phyloP scores from a whole-genome alignment of 2,888 invertebrate species.

The Agrochola litura region DNA sequence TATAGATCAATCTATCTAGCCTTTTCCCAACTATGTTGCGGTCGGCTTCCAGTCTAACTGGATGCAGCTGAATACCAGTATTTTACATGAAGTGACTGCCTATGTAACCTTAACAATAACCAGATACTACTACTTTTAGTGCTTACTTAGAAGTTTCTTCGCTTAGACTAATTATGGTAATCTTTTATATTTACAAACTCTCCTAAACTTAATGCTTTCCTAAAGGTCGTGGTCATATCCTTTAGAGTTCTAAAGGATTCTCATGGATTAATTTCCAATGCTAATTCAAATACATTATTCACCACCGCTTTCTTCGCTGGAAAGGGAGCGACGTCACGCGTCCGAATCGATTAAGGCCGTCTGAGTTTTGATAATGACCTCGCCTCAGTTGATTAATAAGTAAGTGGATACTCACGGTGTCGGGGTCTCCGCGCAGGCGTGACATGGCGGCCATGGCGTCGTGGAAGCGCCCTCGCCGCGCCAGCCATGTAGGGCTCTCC shows the following conservation, averaged over 20 bases:
- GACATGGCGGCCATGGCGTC: conserved; percentile 90
- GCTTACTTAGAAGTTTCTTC: neutral
- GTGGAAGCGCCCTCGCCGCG: conserved; percentile 90
- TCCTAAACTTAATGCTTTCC: neutral
- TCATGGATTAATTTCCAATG: neutral
- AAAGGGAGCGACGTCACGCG: conserved; percentile 6
- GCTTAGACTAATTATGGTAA: neutral
- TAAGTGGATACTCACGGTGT: conserved; percentile 84
- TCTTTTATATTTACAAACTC: neutral
- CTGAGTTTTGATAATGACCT: conserved; percentile 33
- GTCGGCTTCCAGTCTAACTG: no score
- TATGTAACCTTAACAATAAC: no score
- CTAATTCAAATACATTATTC: conserved; percentile 9
- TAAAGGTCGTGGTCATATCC: neutral
- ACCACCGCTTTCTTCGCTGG: conserved; percentile 8
- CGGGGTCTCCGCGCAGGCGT: conserved; percentile 91
- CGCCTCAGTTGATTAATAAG: conserved; percentile 21
- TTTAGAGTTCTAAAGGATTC: neutral
- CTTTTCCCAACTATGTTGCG: no score
- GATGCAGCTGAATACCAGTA: no score
- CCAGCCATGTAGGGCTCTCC: conserved; percentile 94
- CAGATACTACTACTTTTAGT: neutral
- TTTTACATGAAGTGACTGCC: no score
- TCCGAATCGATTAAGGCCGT: conserved; percentile 32
- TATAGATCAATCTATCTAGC: no score